Evolutionary conservation across 2,797 vertebrate species (phyloP).

Genomic region (Sebastes aleutianus): DNA sequence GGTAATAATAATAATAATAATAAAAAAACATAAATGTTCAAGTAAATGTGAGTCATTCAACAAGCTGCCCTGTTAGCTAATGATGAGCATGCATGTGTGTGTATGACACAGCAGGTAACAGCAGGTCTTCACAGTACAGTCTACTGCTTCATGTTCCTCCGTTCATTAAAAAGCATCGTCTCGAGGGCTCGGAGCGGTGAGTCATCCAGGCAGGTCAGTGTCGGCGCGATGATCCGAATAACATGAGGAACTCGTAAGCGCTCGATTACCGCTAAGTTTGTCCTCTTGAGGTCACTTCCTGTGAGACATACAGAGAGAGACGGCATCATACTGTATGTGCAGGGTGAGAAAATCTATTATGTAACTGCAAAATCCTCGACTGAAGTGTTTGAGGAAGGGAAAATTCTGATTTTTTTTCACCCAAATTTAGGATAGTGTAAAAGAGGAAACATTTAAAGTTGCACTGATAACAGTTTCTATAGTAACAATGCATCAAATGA

Average conservation of each 20-base stretch:
- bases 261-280: not conserved
- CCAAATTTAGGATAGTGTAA: not conserved
- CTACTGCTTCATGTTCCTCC: not conserved
- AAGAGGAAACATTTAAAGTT: not conserved
- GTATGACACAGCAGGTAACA: slow-evolving; percentile 1
- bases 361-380: not conserved
- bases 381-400: not conserved
- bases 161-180: not conserved
- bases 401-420: rapidly evolving
- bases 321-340: not conserved
- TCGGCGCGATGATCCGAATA: not conserved
- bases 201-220: not conserved
- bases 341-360: not conserved
- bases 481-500: not conserved
- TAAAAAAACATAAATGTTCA: slow-evolving; percentile 49
- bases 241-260: not conserved
- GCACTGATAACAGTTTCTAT: not conserved
- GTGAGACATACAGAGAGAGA: not conserved
- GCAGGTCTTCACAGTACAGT: slow-evolving; percentile 29
- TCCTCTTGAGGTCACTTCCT: slow-evolving; percentile 50
- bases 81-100: slow-evolving; percentile 26
- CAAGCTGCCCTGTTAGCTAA: slow-evolving; percentile 28
- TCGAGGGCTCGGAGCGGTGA: not conserved
- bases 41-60: slow-evolving; percentile 43
- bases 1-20: not conserved